phyloP scores from a whole-genome alignment of 2,888 invertebrate genomes.

The Ptilodon capucinus region DNA sequence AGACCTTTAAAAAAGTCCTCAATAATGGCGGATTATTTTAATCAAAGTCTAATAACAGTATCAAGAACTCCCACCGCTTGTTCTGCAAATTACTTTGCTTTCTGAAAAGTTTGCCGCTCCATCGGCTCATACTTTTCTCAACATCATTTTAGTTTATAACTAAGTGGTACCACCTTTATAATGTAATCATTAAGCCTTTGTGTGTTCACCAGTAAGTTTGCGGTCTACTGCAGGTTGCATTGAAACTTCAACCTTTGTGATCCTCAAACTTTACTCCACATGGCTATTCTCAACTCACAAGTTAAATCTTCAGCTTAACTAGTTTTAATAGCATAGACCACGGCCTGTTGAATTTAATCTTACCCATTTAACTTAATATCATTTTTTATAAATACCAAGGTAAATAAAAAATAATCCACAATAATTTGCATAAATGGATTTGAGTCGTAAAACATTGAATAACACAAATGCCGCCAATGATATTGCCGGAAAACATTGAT shows the following conservation, averaged over 20 bases:
- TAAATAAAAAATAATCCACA: slow-evolving; percentile 11
- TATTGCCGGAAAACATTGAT: slow-evolving; percentile 17
- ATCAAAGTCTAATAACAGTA: slow-evolving; percentile 13
- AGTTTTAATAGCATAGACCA: slow-evolving; percentile 44
- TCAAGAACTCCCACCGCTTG: slow-evolving; percentile 13
- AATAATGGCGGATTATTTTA: slow-evolving; percentile 10
- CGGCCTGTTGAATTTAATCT: slow-evolving; percentile 44
- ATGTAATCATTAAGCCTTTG: slow-evolving; percentile 52
- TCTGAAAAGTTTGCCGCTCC: slow-evolving; percentile 16
- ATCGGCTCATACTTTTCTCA: slow-evolving; percentile 22
- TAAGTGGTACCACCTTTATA: slow-evolving; percentile 25
- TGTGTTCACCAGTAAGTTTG: slow-evolving; percentile 43
- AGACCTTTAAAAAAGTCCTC: not conserved
- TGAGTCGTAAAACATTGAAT: slow-evolving; percentile 10
- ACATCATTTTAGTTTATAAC: slow-evolving; percentile 21
- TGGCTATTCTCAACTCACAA: slow-evolving; percentile 46
- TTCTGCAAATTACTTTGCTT: slow-evolving; percentile 17
- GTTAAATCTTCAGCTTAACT: slow-evolving; percentile 52
- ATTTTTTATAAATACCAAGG: slow-evolving; percentile 6
- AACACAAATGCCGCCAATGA: slow-evolving; percentile 8
- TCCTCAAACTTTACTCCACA: slow-evolving; percentile 54
- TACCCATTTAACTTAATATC: slow-evolving; percentile 17
- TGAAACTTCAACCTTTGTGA: slow-evolving; percentile 59
- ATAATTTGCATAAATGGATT: slow-evolving; percentile 29
- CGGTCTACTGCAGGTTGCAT: slow-evolving; percentile 52